Evolutionary conservation across 2,888 invertebrate species (phyloP).

Genomic region (Exocentrus adspersus): DNA sequence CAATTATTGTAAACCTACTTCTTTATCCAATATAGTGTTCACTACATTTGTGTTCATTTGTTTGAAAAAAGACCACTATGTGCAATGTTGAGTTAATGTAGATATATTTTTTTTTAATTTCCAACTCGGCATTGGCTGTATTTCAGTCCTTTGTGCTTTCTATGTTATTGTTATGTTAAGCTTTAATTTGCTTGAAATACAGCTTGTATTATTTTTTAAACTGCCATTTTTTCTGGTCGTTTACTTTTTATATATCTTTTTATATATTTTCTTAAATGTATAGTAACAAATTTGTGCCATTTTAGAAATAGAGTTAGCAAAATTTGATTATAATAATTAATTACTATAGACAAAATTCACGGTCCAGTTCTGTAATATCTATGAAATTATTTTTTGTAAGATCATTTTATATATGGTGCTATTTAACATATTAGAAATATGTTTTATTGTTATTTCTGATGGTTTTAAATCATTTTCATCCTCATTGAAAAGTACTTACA

Average conservation of each 20-base stretch:
- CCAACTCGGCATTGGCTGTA: constrained; percentile 43
- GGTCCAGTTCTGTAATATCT: constrained; percentile 29
- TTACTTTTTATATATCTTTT: constrained; percentile 55
- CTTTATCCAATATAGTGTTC: constrained; percentile 52
- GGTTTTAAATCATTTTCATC: constrained; percentile 27
- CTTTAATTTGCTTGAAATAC: constrained; percentile 52
- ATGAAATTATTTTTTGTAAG: constrained; percentile 33
- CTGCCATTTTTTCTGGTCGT: constrained; percentile 59
- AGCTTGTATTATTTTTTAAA: constrained; percentile 52
- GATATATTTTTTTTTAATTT: constrained; percentile 33
- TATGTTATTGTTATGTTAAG: constrained; percentile 40
- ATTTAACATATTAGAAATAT: constrained; percentile 49
- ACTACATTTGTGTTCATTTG: constrained; percentile 55
- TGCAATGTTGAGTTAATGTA: constrained; percentile 38
- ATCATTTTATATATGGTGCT: constrained; percentile 59
- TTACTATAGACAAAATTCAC: constrained; percentile 19
- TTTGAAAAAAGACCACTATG: constrained; percentile 37
- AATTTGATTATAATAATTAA: constrained; percentile 38
- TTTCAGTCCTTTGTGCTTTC: constrained; percentile 43
- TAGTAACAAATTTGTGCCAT: constrained; percentile 60
- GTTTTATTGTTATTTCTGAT: constrained; percentile 31
- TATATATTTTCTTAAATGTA: constrained; percentile 55
- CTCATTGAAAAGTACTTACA: constrained; percentile 33
- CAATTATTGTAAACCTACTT: constrained; percentile 36
- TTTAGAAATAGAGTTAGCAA: constrained; percentile 55